Percentiles rank a stretch among this genome's conserved stretches.
These are phyloP conservation scores for Clinocottus analis DNA, from an alignment of 2,113 vertebrate genomes.

Conservation along the genomic window DNA sequence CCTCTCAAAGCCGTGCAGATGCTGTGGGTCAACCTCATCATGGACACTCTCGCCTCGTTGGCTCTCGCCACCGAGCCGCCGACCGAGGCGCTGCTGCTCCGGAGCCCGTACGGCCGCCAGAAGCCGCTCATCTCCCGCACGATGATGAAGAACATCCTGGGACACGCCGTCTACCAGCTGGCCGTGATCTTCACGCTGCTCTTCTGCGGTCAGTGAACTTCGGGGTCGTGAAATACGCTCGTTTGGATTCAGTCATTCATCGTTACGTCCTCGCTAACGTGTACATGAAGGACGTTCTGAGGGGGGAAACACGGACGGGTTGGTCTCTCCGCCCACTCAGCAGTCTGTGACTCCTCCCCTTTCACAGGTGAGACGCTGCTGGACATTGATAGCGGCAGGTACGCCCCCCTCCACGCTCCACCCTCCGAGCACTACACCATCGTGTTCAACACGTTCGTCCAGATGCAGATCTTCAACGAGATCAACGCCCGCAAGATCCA, in stretches of 20 bases:
- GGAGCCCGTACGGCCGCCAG: slow-evolving; percentile 96
- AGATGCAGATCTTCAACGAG: slow-evolving; percentile 99
- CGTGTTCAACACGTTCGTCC: slow-evolving; percentile 97
- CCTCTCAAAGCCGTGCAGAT: slow-evolving; percentile 99
- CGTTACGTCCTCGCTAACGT: neutral
- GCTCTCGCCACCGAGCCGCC: slow-evolving; percentile 97
- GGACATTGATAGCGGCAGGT: slow-evolving; percentile 94
- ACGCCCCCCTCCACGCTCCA: slow-evolving; percentile 93
- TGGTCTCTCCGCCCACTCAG: neutral
- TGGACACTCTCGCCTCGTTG: slow-evolving; percentile 98
- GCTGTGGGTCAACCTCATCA: slow-evolving; percentile 99
- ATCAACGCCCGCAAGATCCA: slow-evolving; percentile 98
- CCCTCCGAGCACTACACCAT: slow-evolving; percentile 98
- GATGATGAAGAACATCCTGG: slow-evolving; percentile 99
- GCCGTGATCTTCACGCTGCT: slow-evolving; percentile 93
- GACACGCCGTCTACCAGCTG: slow-evolving; percentile 94
- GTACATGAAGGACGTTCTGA: neutral
- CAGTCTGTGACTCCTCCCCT: neutral
- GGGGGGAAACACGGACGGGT: neutral
- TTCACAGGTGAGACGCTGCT: slow-evolving; percentile 92
- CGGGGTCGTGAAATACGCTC: neutral
- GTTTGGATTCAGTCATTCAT: neutral
- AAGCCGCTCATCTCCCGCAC: slow-evolving; percentile 98
- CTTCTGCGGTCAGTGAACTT: slow-evolving; percentile 90
- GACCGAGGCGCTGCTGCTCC: slow-evolving; percentile 92